A percentile compares a stretch with the other conserved stretches of the same genome.
These are phyloP conservation scores for Macrochelys suwanniensis DNA, from an alignment of 2,797 vertebrate genomes.

Conservation along the genomic window DNA sequence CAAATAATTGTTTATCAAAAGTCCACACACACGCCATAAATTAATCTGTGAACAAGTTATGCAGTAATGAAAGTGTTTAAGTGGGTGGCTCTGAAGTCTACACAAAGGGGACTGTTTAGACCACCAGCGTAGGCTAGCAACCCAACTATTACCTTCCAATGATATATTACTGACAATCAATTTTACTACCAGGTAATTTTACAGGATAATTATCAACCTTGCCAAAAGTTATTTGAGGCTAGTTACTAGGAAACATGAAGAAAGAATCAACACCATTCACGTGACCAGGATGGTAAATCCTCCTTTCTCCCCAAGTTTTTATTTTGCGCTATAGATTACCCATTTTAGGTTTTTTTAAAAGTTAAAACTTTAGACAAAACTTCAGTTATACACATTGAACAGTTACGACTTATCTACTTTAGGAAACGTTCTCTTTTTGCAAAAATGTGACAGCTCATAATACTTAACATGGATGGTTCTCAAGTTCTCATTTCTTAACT, in stretches of 20 bases:
- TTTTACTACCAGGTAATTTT: accelerated
- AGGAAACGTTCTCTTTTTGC: background rate
- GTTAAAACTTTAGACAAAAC: background rate
- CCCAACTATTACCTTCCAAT: background rate
- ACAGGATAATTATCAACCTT: background rate
- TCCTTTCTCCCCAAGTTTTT: background rate
- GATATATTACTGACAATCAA: background rate
- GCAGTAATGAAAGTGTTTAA: background rate
- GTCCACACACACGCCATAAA: background rate
- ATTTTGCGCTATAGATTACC: background rate
- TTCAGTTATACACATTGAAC: background rate
- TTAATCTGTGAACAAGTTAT: background rate
- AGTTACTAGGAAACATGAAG: background rate
- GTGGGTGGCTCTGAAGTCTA: background rate
- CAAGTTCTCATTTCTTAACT: background rate
- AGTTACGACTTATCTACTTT: background rate
- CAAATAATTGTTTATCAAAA: background rate
- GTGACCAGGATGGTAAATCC: background rate
- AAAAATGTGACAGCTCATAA: background rate
- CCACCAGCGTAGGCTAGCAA: background rate
- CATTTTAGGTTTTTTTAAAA: background rate
- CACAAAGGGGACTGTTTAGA: background rate
- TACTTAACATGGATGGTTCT: background rate
- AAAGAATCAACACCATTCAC: background rate
- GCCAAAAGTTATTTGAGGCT: background rate